Base-by-base conservation (phyloP, 2,888 invertebrate species). In the Ophion ventricosus region DNA sequence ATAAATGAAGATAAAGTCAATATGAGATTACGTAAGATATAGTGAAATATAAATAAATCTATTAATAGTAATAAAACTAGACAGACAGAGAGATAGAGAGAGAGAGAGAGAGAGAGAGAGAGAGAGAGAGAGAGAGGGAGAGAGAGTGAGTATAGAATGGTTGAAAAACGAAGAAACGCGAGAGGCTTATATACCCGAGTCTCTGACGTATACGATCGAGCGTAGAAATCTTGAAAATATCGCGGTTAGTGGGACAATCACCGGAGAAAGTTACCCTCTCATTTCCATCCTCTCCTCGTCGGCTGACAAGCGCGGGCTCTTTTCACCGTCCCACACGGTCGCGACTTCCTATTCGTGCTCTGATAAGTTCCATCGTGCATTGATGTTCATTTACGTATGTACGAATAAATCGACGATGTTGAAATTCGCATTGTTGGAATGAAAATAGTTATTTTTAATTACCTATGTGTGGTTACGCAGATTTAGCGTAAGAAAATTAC, bases 191-290 rank as follows among this genome's bases (percentile, higher is more conserved):
- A 49, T 17, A 57, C 23, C 40, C 49, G 43, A 69, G 80, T 20
- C 69, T 66, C n/a, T 40, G 80, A 25, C 59, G 35, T 73, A 56
- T n/a, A 66, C 73, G 69, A 69, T 35, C 69, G 61, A 59, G 80
- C 88, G 89, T 89, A 90, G 91, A 91, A 90, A 91, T 91, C 89
- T 91, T 87, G 88, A 90, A 91, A 89, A 91, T 91, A 92, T 92
- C 89, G 91, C 91, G 92, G 92, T 92, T 90, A 93, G 91, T 92
- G 82, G 92, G 90, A 90, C 92, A 89, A 91, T 91, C 91, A 91
- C 88, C 90, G 90, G 92, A 92, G 92, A 93, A 92, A 92, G 92
- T 92, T 92, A 90, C 88, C 85, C 84, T 85, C 88, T 84, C 88
- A 83, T 87, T 88, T 87, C 87, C 88, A 86, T 74, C 85, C 85